Evolutionary conservation across 1,140 invertebrate genomes (phyloP).

Genomic region (Hormaphis cornu): DNA sequence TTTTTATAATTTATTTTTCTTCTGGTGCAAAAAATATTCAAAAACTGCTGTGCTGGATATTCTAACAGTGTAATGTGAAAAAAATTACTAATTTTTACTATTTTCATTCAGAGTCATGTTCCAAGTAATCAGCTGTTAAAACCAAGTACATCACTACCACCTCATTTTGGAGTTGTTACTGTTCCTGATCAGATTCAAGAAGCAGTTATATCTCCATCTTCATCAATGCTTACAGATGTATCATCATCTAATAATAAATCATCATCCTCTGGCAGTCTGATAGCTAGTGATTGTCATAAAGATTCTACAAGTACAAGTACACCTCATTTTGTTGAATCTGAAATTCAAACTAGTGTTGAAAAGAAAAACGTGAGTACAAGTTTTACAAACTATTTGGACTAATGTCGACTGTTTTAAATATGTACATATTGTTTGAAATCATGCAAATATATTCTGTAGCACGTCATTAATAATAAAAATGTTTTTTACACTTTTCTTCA

Average conservation of each 20-base stretch:
- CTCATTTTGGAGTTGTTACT: not conserved
- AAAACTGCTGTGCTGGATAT: no score
- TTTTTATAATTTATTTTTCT: no score
- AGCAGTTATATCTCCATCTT: not conserved
- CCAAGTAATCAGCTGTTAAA: slow-evolving; percentile 15
- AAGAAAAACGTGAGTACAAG: not conserved
- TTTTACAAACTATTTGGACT: not conserved
- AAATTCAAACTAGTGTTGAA: not conserved
- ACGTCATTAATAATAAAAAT: no score
- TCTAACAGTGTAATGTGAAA: no score
- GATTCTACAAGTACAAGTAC: not conserved
- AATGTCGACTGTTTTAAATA: no score
- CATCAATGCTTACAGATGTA: not conserved
- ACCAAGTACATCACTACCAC: not conserved
- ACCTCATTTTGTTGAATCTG: not conserved
- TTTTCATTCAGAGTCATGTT: not conserved
- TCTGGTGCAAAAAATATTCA: no score
- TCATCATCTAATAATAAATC: not conserved
- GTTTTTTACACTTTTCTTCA: no score
- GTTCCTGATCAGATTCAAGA: slow-evolving; percentile 2
- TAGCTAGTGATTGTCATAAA: not conserved
- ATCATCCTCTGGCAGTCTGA: not conserved
- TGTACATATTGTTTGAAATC: no score
- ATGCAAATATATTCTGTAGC: no score
- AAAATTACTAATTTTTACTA: no score